A percentile compares a stretch with the other conserved stretches of the same genome.
Evolutionary conservation across 2,113 vertebrate genomes (phyloP).

Genomic region (Myiagra hebetior): DNA sequence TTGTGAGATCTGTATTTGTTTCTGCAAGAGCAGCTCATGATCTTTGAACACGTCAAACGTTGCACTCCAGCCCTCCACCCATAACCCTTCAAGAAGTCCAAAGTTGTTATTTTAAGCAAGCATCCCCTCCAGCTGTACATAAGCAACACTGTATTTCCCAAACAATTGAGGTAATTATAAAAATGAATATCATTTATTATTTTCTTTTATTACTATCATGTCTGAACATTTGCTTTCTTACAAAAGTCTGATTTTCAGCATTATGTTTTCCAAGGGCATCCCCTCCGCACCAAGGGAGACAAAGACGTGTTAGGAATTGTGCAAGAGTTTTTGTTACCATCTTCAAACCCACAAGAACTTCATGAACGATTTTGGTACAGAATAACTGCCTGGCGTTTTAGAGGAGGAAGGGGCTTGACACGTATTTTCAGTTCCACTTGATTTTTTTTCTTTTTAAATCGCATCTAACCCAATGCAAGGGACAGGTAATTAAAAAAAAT

Average conservation of each 20-base stretch:
- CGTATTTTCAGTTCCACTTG: neutral
- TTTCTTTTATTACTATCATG: slow-evolving; percentile 69
- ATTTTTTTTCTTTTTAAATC: neutral
- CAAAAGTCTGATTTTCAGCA: slow-evolving; percentile 63
- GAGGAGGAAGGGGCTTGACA: neutral
- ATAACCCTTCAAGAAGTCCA: neutral
- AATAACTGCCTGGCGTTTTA: neutral
- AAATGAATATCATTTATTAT: slow-evolving; percentile 77
- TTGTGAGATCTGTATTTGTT: neutral
- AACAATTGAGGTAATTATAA: slow-evolving; percentile 73
- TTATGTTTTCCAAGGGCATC: slow-evolving; percentile 17
- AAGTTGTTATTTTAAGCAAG: neutral
- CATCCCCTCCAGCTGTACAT: neutral
- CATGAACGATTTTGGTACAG: slow-evolving; percentile 52
- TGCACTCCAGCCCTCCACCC: neutral
- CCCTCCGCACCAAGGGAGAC: neutral
- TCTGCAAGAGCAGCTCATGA: neutral
- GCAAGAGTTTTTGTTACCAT: slow-evolving; percentile 50
- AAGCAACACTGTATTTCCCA: slow-evolving; percentile 43
- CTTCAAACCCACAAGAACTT: slow-evolving; percentile 42
- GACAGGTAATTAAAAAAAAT: fast-evolving
- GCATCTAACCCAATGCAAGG: neutral
- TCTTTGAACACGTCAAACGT: neutral
- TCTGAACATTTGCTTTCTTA: slow-evolving; percentile 62
- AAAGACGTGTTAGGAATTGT: neutral